Base-by-base conservation (phyloP, 2,113 vertebrate genomes). In the Aramus guarauna region DNA sequence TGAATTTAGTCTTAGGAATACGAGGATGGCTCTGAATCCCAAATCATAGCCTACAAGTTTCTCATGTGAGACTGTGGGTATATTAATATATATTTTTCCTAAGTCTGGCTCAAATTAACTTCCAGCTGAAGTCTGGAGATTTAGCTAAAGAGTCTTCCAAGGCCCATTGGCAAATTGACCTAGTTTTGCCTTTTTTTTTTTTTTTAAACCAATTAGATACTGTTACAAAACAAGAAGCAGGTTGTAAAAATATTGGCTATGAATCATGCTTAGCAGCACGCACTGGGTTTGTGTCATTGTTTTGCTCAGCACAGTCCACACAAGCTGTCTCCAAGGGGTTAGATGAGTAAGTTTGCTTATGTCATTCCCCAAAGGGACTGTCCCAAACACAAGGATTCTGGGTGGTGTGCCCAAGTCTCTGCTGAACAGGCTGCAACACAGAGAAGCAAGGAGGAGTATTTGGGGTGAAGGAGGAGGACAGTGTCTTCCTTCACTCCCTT, bases 1-100 rank as follows among this genome's bases (percentile, higher is more conserved):
- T 94, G 93, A 96, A 96, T 97, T 95, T 85, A 91, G 87, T 89
- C 85, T 92, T 62, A 97, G 86, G 90, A 96, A 97, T 94, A 95
- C 5, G 58, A 95, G 90, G 73, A 88, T 48, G 30, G 62, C 56
- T 95, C 89, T 96, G 96, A 92, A 92, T 96, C 94, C 92, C 96
- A 88, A 78, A 94, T 74, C 72, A 0, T 32, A 91, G 91, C 85
- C 94, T 96, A 94, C 94, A 96, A 96, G 85, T 94, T 96, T 79
- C 93, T 96, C 96, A 92, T 1, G 32, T 66, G 92, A 97, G 96
- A 93, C 80, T 85, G 6, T 1, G 32, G 23, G 32, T 90, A 83
- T 79, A 87, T 90, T 96, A 90, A 93, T 93, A 83, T 68, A 95
- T 80, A 93, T 96, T 96, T 95, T 97, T 88, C 92, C 86, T 76